Base-by-base conservation (phyloP, 1,140 invertebrate genomes). In the Ganaspis sp. region DNA sequence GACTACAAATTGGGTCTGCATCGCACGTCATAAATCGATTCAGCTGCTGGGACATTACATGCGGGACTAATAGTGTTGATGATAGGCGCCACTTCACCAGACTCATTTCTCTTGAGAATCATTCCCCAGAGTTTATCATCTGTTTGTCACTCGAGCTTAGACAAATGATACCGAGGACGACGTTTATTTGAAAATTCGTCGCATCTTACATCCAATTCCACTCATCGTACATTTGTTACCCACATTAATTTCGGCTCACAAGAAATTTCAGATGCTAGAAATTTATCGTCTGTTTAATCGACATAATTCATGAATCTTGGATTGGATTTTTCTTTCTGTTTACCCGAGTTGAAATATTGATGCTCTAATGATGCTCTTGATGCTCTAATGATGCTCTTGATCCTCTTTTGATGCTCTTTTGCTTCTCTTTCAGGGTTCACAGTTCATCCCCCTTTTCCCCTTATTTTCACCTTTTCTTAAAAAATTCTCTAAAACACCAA, bases 11-110 rank as follows among this genome's bases (percentile, higher is more conserved):
- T 85, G 73, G 76, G 76, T 40, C 49, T 79, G 26, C 40, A 53
- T 82, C 70, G 40, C 76, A 75, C 78, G 78, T 79, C 84, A 80
- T 85, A 85, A 85, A 86, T 84, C 78, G 74, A 80, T 73, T 26
- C 72, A 29, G 40, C 70, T 8, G 8, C 53, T 54, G 19, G 53
- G 19, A 54, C 15, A 69, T 69, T 69, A 69, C 29, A 40, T 11
- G 37, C 17, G n/a, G 2, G 12, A 17, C 12, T 17, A 23, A 21
- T 8, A 9, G 19, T 23, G 17, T 23, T 11, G 9, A 26, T 19
- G 53, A 54, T 2, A 23, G 9, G 53, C 53, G 19, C 19, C 53
- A 21, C 9, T 54, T 11, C 8, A 26, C 53, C 9, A 54, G 53
- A 19, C 19, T 54, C 21, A 26, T 54, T 54, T 54, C 21, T 54